Percentiles rank a stretch among this genome's conserved stretches.
These are phyloP conservation scores for Nothura maculosa DNA, from an alignment of 2,797 vertebrate genomes.

Conservation along the genomic window DNA sequence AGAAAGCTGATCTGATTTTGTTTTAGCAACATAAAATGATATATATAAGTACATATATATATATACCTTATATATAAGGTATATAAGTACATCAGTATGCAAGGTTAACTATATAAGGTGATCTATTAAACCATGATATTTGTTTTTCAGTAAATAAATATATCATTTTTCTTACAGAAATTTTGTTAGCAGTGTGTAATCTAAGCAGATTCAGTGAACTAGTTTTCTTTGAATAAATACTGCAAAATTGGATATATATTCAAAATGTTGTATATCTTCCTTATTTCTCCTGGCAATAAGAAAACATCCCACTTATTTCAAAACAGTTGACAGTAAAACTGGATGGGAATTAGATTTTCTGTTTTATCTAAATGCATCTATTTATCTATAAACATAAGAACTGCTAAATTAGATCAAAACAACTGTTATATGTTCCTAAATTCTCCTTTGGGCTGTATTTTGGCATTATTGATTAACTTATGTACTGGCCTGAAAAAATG, in stretches of 20 bases:
- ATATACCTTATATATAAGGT: no score
- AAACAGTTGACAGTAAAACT: neutral
- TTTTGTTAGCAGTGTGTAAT: neutral
- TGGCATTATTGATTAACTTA: neutral
- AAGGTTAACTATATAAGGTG: neutral
- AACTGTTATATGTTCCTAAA: neutral
- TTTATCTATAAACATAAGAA: neutral
- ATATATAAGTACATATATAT: neutral
- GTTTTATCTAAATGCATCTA: neutral
- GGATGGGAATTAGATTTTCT: neutral
- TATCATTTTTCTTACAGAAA: neutral
- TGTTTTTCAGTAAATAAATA: neutral
- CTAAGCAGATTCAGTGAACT: neutral
- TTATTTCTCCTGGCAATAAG: neutral
- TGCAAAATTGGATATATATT: neutral
- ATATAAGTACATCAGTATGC: neutral
- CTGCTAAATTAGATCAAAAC: neutral
- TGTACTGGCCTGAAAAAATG: neutral
- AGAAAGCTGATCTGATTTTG: neutral
- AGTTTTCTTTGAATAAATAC: neutral
- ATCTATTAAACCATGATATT: neutral
- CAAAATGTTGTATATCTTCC: neutral
- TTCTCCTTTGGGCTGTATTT: neutral
- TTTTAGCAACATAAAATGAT: neutral
- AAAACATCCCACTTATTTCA: neutral